Conservation (phyloP, 2,797 vertebrate genomes). For the Manis pentadactyla region DNA sequence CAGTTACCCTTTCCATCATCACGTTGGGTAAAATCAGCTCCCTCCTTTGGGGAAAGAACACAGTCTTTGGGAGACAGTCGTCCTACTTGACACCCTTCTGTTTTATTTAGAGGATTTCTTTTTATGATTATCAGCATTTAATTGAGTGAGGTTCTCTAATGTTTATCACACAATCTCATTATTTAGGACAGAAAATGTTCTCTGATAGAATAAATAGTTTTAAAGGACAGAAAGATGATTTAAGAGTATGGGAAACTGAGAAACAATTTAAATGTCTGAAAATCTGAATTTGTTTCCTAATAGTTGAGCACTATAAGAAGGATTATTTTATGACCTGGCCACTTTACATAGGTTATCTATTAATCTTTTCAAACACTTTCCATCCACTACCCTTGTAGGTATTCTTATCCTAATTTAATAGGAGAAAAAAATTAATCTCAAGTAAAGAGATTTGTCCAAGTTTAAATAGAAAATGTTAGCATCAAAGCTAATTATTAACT, state of each 20-base stretch:
- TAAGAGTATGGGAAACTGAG: not conserved
- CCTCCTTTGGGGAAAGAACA: not conserved
- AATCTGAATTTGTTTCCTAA: not conserved
- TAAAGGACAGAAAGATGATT: not conserved
- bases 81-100: not conserved
- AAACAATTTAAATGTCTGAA: constrained; percentile 33
- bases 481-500: not conserved
- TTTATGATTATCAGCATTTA: not conserved
- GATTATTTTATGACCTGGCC: not conserved
- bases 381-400: not conserved
- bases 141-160: not conserved
- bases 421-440: not conserved
- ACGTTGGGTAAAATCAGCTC: not conserved
- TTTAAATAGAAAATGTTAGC: not conserved
- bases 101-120: not conserved
- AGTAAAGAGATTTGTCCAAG: not conserved
- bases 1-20: not conserved
- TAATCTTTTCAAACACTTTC: not conserved
- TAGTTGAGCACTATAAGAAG: not conserved
- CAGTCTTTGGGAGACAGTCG: not conserved
- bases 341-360: not conserved
- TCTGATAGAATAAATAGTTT: not conserved
- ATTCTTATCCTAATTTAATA: not conserved
- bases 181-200: not conserved
- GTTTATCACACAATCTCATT: not conserved